Conservation (phyloP, 2,113 vertebrate species). For the Corynorhinus townsendii region DNA sequence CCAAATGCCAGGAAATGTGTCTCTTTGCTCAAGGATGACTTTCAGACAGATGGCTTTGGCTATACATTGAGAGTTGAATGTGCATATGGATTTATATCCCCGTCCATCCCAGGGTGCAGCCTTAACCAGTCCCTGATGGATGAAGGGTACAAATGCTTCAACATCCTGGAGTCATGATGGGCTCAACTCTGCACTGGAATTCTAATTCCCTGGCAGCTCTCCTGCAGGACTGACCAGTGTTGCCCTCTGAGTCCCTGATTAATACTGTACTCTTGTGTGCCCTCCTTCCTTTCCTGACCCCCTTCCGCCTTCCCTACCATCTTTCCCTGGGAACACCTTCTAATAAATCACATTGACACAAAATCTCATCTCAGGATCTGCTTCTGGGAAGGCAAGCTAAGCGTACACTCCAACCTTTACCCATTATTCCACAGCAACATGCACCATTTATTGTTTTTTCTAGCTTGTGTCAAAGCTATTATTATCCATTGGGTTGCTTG, state of each 20-base stretch:
- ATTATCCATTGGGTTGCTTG: background rate
- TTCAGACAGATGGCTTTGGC: background rate
- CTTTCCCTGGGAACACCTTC: background rate
- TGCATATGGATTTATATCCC: background rate
- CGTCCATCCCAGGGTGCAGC: background rate
- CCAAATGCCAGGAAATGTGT: background rate
- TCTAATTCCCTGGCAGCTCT: background rate
- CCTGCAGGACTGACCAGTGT: background rate
- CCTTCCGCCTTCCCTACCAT: background rate
- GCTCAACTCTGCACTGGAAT: background rate
- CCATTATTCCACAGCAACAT: background rate
- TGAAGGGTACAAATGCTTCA: background rate
- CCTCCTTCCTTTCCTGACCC: background rate
- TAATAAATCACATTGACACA: background rate
- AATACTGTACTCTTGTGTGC: background rate
- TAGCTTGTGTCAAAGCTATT: background rate
- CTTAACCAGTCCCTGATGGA: background rate
- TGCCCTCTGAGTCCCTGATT: background rate
- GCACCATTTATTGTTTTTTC: background rate
- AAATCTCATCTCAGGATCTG: background rate
- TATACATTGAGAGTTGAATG: background rate
- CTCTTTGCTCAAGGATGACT: background rate
- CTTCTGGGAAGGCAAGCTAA: background rate
- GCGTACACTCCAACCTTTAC: background rate
- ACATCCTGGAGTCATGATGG: background rate